Evolutionary conservation across 2,113 vertebrate species (phyloP).

Genomic region (Podarcis cretensis): DNA sequence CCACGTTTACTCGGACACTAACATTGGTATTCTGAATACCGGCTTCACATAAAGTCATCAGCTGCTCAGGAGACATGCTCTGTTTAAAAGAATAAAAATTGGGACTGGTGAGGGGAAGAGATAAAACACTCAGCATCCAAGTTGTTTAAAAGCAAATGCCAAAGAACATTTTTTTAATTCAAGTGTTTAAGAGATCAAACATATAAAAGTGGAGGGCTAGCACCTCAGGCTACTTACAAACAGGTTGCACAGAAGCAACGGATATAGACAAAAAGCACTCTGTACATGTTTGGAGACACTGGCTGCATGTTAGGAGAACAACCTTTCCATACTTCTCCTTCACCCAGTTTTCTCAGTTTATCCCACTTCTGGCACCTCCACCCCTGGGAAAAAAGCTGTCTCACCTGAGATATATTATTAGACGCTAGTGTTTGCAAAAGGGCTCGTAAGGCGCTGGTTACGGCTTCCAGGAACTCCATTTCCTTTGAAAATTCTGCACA

Average conservation of each 20-base stretch:
- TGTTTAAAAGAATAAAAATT: conserved; percentile 58
- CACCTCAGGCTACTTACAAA: no score
- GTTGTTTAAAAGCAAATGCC: neutral
- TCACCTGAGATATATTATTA: conserved; percentile 93
- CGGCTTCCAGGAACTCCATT: conserved; percentile 92
- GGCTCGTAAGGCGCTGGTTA: conserved; percentile 91
- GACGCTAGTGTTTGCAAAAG: conserved; percentile 93
- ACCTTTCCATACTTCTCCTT: neutral
- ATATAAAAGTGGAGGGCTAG: neutral
- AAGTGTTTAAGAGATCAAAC: neutral
- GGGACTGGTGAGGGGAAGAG: neutral
- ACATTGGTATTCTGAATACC: conserved; percentile 81
- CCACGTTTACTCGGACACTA: conserved; percentile 88
- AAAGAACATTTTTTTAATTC: neutral
- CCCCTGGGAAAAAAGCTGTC: conserved; percentile 33
- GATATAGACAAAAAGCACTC: neutral
- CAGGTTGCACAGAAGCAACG: no score
- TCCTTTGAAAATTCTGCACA: conserved; percentile 85
- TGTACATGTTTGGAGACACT: neutral
- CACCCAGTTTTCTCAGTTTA: no score
- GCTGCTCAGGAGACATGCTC: conserved; percentile 91
- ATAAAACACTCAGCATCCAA: neutral
- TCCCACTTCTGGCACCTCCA: no score
- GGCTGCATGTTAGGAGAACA: no score
- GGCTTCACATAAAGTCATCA: conserved; percentile 87